Conservation (phyloP, 2,888 invertebrate genomes). For the Andrena marginata region DNA sequence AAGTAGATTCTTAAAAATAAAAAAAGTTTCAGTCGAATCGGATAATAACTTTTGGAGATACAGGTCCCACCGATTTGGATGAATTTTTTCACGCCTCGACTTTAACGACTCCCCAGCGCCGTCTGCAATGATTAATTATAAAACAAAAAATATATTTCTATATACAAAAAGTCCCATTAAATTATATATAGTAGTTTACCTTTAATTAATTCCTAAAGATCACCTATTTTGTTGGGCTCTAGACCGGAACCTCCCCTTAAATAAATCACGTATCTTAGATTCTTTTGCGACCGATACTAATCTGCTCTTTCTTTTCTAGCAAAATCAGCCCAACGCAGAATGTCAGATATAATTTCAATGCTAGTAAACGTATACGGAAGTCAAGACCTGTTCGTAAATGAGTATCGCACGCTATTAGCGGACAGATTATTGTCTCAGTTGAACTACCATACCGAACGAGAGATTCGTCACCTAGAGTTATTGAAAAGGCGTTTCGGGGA, state of each 20-base stretch:
- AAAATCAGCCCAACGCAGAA: conserved; percentile 87
- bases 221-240: too few relatives aligned
- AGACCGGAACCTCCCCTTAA: neutral
- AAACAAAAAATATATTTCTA: too few relatives aligned
- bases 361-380: conserved; percentile 99
- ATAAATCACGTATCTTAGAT: neutral
- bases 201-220: too few relatives aligned
- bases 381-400: conserved; percentile 98
- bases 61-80: too few relatives aligned
- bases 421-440: conserved; percentile 94
- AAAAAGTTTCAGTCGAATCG: too few relatives aligned
- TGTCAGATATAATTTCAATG: conserved; percentile 98
- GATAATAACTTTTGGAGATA: too few relatives aligned
- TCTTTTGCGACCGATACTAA: neutral
- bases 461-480: conserved; percentile 96
- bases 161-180: too few relatives aligned
- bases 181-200: too few relatives aligned
- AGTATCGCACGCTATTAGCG: conserved; percentile 97
- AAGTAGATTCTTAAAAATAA: too few relatives aligned
- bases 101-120: too few relatives aligned
- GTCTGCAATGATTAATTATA: too few relatives aligned
- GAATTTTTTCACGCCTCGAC: too few relatives aligned
- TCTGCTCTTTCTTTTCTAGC: conserved; percentile 81
- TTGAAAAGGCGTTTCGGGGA: conserved; percentile 98
- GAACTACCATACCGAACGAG: conserved; percentile 95